Conservation (phyloP, 1,140 invertebrate genomes). For the Brachionus rotundiformis region DNA sequence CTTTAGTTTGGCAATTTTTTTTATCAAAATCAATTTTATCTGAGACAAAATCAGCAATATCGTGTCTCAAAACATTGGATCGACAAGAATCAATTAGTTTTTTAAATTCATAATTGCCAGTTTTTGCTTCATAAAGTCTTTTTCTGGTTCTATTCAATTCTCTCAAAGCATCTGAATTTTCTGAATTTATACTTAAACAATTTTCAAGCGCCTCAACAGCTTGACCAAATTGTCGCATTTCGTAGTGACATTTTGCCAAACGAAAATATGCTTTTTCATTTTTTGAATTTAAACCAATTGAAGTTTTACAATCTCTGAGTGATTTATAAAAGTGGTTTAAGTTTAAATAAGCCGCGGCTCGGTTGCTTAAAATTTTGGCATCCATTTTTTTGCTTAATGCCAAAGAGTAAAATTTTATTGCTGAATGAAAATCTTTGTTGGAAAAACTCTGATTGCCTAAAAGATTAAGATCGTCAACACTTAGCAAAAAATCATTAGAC, state of each 20-base stretch:
- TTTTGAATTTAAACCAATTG: background rate
- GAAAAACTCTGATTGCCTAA: constrained; percentile 30
- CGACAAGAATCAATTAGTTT: background rate
- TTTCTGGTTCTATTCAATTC: background rate
- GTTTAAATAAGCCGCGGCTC: background rate
- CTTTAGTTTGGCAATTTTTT: background rate
- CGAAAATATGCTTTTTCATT: constrained; percentile 42
- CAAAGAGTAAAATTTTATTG: background rate
- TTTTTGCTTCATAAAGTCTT: background rate
- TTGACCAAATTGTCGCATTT: constrained; percentile 17
- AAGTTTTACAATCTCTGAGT: background rate
- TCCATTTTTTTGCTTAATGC: background rate
- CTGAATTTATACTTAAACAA: background rate
- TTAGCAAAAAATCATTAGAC: background rate
- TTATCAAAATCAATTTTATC: background rate
- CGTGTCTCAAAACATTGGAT: background rate
- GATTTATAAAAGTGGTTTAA: background rate
- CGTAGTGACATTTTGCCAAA: background rate
- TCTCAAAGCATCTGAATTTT: background rate
- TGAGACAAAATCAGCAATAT: constrained; percentile 26
- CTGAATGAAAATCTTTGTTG: constrained; percentile 14
- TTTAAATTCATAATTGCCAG: constrained; percentile 3
- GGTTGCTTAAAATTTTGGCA: background rate
- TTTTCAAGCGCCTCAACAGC: background rate
- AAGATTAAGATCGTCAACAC: background rate